Evolutionary conservation across 2,797 vertebrate species (phyloP), one percentile per base, ranked within the genome.

Genomic region (Bryconaethiops microstoma): DNA sequence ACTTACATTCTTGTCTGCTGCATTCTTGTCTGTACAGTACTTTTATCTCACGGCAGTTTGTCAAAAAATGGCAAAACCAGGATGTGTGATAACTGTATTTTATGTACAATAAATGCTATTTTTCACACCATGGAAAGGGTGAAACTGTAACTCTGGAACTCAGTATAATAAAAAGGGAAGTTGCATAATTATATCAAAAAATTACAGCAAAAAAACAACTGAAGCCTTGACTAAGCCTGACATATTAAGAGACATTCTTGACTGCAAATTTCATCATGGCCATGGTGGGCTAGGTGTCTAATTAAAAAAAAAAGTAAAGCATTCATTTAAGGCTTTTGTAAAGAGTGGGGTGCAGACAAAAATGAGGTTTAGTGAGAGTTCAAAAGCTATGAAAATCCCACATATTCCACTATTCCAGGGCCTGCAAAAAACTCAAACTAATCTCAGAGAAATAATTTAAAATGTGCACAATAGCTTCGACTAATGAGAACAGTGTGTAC

Each of bases 221-320:
- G 13, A 63, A 76, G 16, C 25, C 65, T 67, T 70, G 55, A 76
- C 62, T 25, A 81, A 62, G 19, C 65, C 23, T 1, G 16, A 25
- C 55, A 70, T 65, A 76, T 76, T 35, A 70, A 50, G 45, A 74
- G 39, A 68, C 52, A 52, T 50, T 69, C 45, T 40, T 45, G 29
- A 21, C 70, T 29, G 8, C 16, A 16, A 17, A 23, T 54, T 69
- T 69, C 40, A 80, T 80, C 17, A 21, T 23, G 42, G 73, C 74
- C 63, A 68, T 1, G 73, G 79, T 16, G 50, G 52, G 55, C 40
- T n/a, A 9, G 39, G 2, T 71, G 57, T 62, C 42, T 81, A 81
- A 76, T 81, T 69, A 45, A 45, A 45, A 75, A 75, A 80, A 80
- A 54, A 69, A 39, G 62, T 80, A 69, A 68, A 35, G 19, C 39